These are phyloP conservation scores for Drosophila picticornis DNA, from an alignment of 2,888 invertebrate species.

Conservation along the genomic window DNA sequence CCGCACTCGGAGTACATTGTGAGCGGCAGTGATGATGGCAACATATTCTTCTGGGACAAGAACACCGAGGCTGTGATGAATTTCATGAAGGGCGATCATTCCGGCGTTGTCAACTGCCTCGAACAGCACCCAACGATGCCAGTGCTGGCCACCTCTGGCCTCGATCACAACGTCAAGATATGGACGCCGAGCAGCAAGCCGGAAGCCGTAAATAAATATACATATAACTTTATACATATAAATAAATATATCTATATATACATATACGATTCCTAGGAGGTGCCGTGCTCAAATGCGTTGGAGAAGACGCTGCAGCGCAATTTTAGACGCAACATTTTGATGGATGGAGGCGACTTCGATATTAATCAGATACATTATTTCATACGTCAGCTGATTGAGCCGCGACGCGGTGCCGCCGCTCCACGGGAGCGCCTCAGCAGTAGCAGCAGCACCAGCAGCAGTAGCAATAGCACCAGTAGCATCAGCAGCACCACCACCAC, in stretches of 20 bases:
- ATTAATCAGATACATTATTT: constrained; percentile 81
- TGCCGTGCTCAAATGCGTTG: constrained; percentile 36
- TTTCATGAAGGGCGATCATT: constrained; percentile 92
- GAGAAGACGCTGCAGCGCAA: constrained; percentile 78
- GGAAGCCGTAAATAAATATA: constrained; percentile 58
- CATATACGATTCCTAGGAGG: constrained; percentile 13
- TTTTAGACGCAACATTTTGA: constrained; percentile 61
- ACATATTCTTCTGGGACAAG: constrained; percentile 95
- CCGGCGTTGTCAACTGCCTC: constrained; percentile 95
- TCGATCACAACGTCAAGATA: constrained; percentile 96
- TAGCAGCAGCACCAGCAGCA: background rate
- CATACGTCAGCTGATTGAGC: constrained; percentile 78
- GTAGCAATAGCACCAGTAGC: constrained; percentile 28
- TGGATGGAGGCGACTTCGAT: constrained; percentile 66
- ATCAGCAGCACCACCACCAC: constrained; percentile 36
- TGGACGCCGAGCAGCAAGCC: constrained; percentile 89
- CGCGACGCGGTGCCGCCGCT: constrained; percentile 32
- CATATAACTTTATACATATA: background rate
- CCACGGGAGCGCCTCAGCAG: background rate
- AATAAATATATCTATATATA: background rate
- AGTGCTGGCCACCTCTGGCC: constrained; percentile 93
- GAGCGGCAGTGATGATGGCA: constrained; percentile 97
- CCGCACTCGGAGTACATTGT: constrained; percentile 95
- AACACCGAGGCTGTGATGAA: constrained; percentile 95
- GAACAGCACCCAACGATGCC: constrained; percentile 96